Base-by-base conservation (phyloP, 2,888 invertebrate species). In the Netelia melanura region DNA sequence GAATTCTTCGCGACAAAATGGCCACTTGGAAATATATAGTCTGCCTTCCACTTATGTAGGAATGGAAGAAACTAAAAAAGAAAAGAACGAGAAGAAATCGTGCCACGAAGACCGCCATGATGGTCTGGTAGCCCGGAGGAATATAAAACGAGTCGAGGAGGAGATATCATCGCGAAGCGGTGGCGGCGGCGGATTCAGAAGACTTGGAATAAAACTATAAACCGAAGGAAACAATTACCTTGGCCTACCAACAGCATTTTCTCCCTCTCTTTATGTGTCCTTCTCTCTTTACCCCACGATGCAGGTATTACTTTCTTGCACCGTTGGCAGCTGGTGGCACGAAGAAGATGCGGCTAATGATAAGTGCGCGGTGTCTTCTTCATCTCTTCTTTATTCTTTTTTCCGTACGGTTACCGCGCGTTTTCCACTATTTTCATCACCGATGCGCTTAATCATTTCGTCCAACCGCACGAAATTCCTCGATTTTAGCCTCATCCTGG, bases 151-250 rank as follows among this genome's bases (percentile, higher is more conserved):
- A 91, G 90, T 83, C 78, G 87, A 91, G 93, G n/a, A 67, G 64
- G 75, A 83, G 85, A 93, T 93, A 93, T 93, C 92, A 92, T 93
- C 93, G 92, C 88, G 89, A 83, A 58, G 76, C 64, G 44, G 21
- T 25, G 58, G 58, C 25, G 68, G 62, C 72, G 62, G 71, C 17
- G 30, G 52, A 88, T 87, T 87, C 88, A 87, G 71, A 67, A 54
- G 71, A 92, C 89, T 91, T 87, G 90, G 92, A 92, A 93, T 93
- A 93, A 93, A 93, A 93, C 92, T 93, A 93, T 93, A 92, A 93
- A 93, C 91, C 92, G 89, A 88, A 93, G 93, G 93, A 93, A 93
- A 93, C 93, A 93, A 93, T 93, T 93, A 93, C 92, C 91, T 89
- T 89, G 79, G 88, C 89, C 89, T 79, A 82, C 85, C 71, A 79